phyloP scores from a whole-genome alignment of 1,140 invertebrate species.

The Stratiolaelaps scimitus region DNA sequence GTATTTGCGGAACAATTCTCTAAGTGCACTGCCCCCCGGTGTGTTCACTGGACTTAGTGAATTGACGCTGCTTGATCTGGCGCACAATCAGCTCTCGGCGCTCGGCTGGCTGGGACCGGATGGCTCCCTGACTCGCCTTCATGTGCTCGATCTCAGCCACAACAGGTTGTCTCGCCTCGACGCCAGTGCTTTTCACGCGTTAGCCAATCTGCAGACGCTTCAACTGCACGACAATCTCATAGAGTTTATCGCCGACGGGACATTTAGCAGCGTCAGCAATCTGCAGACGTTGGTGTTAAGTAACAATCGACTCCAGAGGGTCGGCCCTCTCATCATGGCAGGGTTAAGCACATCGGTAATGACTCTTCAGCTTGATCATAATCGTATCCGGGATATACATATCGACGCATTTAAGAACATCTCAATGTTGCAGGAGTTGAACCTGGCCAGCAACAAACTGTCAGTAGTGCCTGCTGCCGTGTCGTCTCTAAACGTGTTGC shows the following conservation, averaged over 20 bases:
- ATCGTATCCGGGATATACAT: conserved; percentile 58
- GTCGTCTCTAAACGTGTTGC: conserved; percentile 57
- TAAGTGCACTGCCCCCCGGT: conserved; percentile 59
- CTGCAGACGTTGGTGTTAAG: conserved; percentile 64
- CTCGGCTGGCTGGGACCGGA: conserved; percentile 57
- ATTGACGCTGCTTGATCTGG: conserved; percentile 67
- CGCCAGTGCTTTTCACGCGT: conserved; percentile 61
- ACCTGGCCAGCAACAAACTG: conserved; percentile 66
- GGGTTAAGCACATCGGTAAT: conserved; percentile 55
- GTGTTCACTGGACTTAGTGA: conserved; percentile 62
- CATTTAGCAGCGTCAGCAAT: conserved; percentile 68
- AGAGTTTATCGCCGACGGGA: conserved; percentile 60
- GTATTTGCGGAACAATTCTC: conserved; percentile 69
- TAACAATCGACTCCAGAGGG: conserved; percentile 59
- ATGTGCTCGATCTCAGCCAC: conserved; percentile 67
- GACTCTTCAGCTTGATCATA: conserved; percentile 63
- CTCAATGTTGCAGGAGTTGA: conserved; percentile 61
- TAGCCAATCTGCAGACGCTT: conserved; percentile 66
- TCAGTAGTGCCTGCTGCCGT: conserved; percentile 57
- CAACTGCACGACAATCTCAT: conserved; percentile 64
- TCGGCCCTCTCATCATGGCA: conserved; percentile 61
- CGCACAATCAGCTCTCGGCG: conserved; percentile 67
- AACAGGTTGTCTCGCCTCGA: conserved; percentile 67
- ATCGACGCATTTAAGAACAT: conserved; percentile 67
- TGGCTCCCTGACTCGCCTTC: conserved; percentile 66